Conservation (phyloP, 2,888 invertebrate genomes). For the Xanthostigma xanthostigma region DNA sequence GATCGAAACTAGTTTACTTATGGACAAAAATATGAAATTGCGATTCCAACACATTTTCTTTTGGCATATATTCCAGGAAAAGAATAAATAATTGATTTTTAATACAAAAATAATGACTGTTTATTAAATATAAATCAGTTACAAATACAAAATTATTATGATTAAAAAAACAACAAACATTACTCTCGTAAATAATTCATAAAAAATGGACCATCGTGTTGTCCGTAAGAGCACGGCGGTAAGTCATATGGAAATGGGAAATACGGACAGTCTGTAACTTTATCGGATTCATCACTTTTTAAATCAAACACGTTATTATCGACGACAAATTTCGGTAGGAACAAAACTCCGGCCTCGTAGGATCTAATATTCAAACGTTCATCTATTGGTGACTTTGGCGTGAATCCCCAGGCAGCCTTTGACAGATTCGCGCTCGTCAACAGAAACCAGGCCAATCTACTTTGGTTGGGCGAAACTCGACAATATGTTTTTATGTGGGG, state of each 20-base stretch:
- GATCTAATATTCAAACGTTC: slow-evolving; percentile 55
- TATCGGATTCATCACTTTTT: slow-evolving; percentile 12
- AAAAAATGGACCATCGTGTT: slow-evolving; percentile 54
- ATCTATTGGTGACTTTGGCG: slow-evolving; percentile 40
- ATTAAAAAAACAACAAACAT: neutral
- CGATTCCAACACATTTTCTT: neutral
- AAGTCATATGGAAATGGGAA: slow-evolving; percentile 71
- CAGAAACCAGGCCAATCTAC: slow-evolving; percentile 64
- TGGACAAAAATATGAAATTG: neutral
- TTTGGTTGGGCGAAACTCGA: slow-evolving; percentile 51
- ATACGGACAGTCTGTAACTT: slow-evolving; percentile 15
- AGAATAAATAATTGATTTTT: neutral
- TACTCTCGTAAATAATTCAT: slow-evolving; percentile 35
- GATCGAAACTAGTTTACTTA: neutral
- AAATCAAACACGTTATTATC: slow-evolving; percentile 25
- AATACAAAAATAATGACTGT: neutral
- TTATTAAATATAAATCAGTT: neutral
- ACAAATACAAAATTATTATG: neutral
- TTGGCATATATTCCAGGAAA: neutral
- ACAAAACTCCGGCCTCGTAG: slow-evolving; percentile 83
- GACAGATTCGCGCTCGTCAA: slow-evolving; percentile 91
- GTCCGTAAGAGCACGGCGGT: slow-evolving; percentile 55
- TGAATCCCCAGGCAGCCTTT: slow-evolving; percentile 91
- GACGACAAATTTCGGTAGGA: slow-evolving; percentile 71
- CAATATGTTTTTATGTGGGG: slow-evolving; percentile 92